These are phyloP conservation scores for Oriolus oriolus DNA, from an alignment of 2,113 vertebrate genomes.

Conservation along the genomic window DNA sequence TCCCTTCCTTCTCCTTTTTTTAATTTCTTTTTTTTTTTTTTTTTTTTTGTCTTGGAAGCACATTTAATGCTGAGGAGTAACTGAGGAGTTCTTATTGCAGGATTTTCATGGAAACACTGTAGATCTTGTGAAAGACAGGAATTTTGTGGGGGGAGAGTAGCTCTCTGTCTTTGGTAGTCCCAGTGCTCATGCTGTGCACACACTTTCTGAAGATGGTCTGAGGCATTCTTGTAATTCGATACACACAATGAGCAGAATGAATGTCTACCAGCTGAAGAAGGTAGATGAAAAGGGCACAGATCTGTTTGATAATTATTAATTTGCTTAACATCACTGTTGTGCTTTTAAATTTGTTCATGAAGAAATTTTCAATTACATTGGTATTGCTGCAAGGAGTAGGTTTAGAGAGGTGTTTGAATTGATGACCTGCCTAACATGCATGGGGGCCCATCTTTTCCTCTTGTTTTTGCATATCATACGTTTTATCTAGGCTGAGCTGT, in stretches of 20 bases:
- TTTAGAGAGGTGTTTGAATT: constrained; percentile 41
- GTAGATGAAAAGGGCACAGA: constrained; percentile 52
- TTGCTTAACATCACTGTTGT: constrained; percentile 53
- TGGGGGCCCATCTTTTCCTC: constrained; percentile 29
- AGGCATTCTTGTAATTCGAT: neutral
- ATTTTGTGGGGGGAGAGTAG: neutral
- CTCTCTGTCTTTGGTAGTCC: neutral
- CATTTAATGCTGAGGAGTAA: neutral
- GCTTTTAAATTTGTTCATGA: constrained; percentile 50
- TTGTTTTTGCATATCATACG: neutral
- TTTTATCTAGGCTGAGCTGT: neutral
- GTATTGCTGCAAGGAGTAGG: constrained; percentile 44
- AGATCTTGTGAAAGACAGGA: neutral
- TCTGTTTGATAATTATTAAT: constrained; percentile 63
- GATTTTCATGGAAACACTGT: neutral
- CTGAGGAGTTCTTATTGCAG: neutral
- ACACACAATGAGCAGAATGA: neutral
- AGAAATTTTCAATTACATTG: constrained; percentile 59
- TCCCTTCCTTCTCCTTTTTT: neutral
- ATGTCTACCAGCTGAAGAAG: constrained; percentile 12
- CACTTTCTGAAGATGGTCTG: neutral
- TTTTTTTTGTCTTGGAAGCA: neutral
- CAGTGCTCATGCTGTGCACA: neutral
- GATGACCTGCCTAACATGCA: constrained; percentile 18
- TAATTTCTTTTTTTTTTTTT: neutral